Evolutionary conservation across 1,140 invertebrate species (phyloP), one percentile per base, ranked within the genome.

Genomic region (Caenorhabditis brenneri): DNA sequence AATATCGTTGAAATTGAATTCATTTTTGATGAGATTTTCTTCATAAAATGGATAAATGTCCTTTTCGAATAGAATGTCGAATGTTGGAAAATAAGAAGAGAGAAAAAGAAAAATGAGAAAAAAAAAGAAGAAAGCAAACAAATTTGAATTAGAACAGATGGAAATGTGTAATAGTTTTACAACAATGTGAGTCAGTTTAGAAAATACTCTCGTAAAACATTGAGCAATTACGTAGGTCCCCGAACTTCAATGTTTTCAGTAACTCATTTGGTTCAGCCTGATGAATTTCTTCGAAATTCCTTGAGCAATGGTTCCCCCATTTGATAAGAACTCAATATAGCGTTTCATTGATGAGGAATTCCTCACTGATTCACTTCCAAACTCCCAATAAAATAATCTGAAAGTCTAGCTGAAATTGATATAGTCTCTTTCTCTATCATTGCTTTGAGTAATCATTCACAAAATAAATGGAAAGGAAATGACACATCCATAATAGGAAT

Each of bases 21-120:
- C 65, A 74, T 74, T 42, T 74, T 74, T 74, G 19, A 74, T 74
- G 65, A 74, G 58, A 36, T 33, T 65, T n/a, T 55, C 15, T 27
- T n/a, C 9, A 24, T 16, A n/a, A 51, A 51, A 51, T 51, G 12
- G 5, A 15, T 15, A 19, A 46, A 12, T 55, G 9, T 55, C 53
- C 22, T 55, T 19, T 10, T 24, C 22, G 15, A 55, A 55, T 27
- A 27, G 24, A 55, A 55, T 24, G 22, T 12, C 7, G 27, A 27
- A 19, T 19, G 48, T 15, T 19, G n/a, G 48, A 51, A 46, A 16
- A 51, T n/a, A n/a, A n/a, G 53, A 27, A 24, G 27, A 27, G 53
- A 27, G 53, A 55, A 55, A 27, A 27, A 10, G 24, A 29, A n/a
- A 12, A 27, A 7, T 10, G n/a, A 55, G 24, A 27, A 55, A 27